Evolutionary conservation across 2,888 invertebrate species (phyloP).

Genomic region (Drepanosiphum platanoidis): DNA sequence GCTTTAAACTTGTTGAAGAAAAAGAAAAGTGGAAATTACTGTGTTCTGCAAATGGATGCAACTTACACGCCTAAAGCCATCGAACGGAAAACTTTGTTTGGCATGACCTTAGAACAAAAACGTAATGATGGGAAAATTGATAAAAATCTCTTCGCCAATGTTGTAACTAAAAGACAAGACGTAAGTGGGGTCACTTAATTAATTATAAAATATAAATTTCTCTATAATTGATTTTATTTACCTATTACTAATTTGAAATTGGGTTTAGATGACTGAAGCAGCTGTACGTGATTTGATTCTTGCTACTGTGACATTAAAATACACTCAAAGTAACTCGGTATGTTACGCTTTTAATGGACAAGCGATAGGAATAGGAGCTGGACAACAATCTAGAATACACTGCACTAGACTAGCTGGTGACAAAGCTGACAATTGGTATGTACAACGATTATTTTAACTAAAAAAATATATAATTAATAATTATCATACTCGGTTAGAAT

Average conservation of each 20-base stretch:
- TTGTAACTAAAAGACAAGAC: slow-evolving; percentile 78
- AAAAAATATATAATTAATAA: not conserved
- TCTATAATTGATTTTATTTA: not conserved
- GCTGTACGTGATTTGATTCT: slow-evolving; percentile 92
- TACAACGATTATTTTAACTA: slow-evolving; percentile 28
- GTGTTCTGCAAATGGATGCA: slow-evolving; percentile 90
- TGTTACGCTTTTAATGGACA: slow-evolving; percentile 94
- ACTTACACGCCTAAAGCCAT: slow-evolving; percentile 81
- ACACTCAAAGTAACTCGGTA: slow-evolving; percentile 98
- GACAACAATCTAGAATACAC: slow-evolving; percentile 97
- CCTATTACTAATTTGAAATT: slow-evolving; percentile 16
- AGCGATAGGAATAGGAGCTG: slow-evolving; percentile 97
- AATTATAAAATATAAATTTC: not conserved
- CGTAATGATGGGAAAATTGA: slow-evolving; percentile 90
- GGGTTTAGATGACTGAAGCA: slow-evolving; percentile 73
- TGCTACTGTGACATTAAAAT: slow-evolving; percentile 95
- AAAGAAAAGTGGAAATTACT: slow-evolving; percentile 94
- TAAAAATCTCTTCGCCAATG: slow-evolving; percentile 79
- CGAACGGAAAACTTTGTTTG: slow-evolving; percentile 86
- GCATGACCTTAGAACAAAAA: slow-evolving; percentile 85
- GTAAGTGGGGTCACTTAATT: slow-evolving; percentile 62
- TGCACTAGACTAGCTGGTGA: slow-evolving; percentile 97
- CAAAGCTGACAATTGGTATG: slow-evolving; percentile 93
- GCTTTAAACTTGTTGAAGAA: slow-evolving; percentile 88
- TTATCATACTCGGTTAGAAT: not conserved